These are phyloP conservation scores for Heterodera schachtii DNA, from an alignment of 1,140 invertebrate species.

Conservation along the genomic window DNA sequence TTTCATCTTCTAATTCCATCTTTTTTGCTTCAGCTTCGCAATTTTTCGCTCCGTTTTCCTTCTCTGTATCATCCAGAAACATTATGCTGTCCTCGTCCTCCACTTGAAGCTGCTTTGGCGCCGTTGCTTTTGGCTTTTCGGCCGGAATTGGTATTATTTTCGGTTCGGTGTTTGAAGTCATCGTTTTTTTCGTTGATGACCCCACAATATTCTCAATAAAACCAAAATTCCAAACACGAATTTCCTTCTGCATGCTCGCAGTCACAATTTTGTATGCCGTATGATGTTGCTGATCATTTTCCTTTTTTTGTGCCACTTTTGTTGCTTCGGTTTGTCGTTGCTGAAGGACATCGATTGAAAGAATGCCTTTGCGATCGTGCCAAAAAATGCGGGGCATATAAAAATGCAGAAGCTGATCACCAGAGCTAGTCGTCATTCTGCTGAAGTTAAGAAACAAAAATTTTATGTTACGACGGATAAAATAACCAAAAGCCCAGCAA, in stretches of 20 bases:
- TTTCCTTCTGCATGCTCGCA: slow-evolving; percentile 49
- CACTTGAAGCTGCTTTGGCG: background rate
- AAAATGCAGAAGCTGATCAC: slow-evolving; percentile 37
- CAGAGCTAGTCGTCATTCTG: background rate
- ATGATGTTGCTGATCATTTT: background rate
- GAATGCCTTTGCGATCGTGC: slow-evolving; percentile 47
- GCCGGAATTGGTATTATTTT: slow-evolving; percentile 4
- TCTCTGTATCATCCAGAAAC: slow-evolving; percentile 9
- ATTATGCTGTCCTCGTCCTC: slow-evolving; percentile 24
- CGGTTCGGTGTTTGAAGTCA: background rate
- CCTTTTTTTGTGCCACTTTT: background rate
- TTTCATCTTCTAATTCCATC: background rate
- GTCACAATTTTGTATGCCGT: slow-evolving; percentile 50
- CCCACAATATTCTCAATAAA: slow-evolving; percentile 30
- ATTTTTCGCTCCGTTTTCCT: slow-evolving; percentile 16
- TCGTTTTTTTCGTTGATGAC: slow-evolving; percentile 28
- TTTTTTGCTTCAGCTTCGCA: background rate
- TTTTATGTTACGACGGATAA: too few species aligned
- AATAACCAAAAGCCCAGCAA: too few species aligned
- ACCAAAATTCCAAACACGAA: slow-evolving; percentile 52
- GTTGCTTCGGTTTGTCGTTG: background rate
- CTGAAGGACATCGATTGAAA: slow-evolving; percentile 44
- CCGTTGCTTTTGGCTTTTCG: background rate
- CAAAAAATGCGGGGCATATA: slow-evolving; percentile 55
- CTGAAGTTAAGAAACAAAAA: too few species aligned